A percentile compares a stretch with the other conserved stretches of the same genome.
These are phyloP conservation scores for Agriopis marginaria DNA, from an alignment of 2,888 invertebrate species.

Conservation along the genomic window DNA sequence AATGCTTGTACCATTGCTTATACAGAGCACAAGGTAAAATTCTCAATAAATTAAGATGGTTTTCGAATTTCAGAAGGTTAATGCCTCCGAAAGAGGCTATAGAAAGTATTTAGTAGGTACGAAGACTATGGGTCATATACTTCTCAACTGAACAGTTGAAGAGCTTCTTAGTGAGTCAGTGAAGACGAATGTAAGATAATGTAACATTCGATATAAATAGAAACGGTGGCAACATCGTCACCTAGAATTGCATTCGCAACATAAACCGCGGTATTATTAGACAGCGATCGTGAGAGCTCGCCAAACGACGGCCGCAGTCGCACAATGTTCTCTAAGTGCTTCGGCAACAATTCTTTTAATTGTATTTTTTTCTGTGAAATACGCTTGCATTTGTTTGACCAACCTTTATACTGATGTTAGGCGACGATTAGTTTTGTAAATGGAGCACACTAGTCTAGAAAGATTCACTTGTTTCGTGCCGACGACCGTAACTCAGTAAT, in stretches of 20 bases:
- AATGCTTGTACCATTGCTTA: too few relatives aligned
- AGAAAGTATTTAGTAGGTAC: background rate
- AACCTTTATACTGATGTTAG: too few relatives aligned
- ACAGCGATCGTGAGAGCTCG: constrained; percentile 51
- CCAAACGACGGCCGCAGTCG: constrained; percentile 46
- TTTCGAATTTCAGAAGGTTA: background rate
- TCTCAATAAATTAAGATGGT: too few relatives aligned
- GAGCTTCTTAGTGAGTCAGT: constrained; percentile 57
- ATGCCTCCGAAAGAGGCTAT: background rate
- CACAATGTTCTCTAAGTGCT: constrained; percentile 6
- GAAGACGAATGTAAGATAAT: constrained; percentile 59
- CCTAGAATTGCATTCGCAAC: constrained; percentile 75
- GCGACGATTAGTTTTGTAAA: too few relatives aligned
- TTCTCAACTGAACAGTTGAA: constrained; percentile 27
- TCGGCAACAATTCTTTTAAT: background rate
- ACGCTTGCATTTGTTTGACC: too few relatives aligned
- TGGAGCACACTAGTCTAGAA: too few relatives aligned
- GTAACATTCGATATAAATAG: constrained; percentile 64
- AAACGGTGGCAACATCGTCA: constrained; percentile 61
- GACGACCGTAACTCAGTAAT: too few relatives aligned
- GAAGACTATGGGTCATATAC: background rate
- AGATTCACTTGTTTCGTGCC: too few relatives aligned
- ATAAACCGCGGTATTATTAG: constrained; percentile 60
- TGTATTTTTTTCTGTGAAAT: too few relatives aligned
- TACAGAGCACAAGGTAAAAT: too few relatives aligned